Evolutionary conservation across 2,113 vertebrate genomes (phyloP), one percentile per base, ranked within the genome.

Genomic region (Canis aureus): DNA sequence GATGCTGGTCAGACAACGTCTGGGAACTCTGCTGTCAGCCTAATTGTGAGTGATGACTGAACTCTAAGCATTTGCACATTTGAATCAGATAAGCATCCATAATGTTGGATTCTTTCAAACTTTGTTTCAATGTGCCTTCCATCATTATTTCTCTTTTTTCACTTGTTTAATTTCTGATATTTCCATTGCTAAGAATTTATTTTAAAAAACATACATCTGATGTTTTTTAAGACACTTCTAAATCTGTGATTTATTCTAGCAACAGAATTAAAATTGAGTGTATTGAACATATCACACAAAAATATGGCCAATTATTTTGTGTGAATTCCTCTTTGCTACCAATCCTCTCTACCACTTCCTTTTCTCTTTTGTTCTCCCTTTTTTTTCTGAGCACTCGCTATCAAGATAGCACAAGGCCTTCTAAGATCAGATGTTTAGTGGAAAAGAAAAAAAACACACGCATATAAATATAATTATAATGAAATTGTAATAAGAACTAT

Each of bases 51-150:
- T 82, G 74, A 94, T 87, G 67, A 78, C 87, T 95, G 78, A 91
- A 76, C 66, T 23, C 93, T 23, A 66, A 91, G 60, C 35, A 20
- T 93, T 29, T 76, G 78, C 81, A 91, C 76, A 55, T 93, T 89
- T 57, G 32, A 84, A 93, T 85, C 90, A 96, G 85, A 95, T 94
- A 93, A 97, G 94, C 51, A 81, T 92, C 67, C 73, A 87, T 22
- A 76, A 83, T 43, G 8, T 13, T 79, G 67, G 29, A 78, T 89
- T 74, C 84, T 89, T 97, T 62, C 95, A 62, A 87, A 94, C 81
- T 86, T 67, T 80, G 67, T 86, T 51, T 95, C 43, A 97, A 78
- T 86, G 29, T 88, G 82, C 71, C 55, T 73, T 73, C 43, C n/a
- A 16, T 71, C 62, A 66, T 96, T 83, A 83, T 49, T 87, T 85